phyloP scores from a whole-genome alignment of 2,888 invertebrate species.

The Gisinianus flammeolus region DNA sequence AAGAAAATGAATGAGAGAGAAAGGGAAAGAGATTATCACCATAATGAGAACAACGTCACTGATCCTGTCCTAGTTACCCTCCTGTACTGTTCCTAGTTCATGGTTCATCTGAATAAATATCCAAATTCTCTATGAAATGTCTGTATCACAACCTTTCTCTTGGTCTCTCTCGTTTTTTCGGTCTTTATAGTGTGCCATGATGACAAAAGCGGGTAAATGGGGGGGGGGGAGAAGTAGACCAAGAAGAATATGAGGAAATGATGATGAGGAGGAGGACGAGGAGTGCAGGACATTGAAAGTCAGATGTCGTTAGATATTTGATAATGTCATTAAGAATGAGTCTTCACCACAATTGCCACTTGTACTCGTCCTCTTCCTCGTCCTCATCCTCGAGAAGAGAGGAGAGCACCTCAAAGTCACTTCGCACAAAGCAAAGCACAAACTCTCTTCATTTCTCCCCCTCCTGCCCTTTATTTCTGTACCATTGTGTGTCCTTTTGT shows the following conservation, averaged over 20 bases:
- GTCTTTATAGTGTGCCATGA: no score
- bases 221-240: background rate
- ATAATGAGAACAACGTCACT: slow-evolving; percentile 8
- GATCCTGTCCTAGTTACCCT: background rate
- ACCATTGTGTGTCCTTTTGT: background rate
- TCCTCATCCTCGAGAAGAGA: no score
- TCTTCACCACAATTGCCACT: background rate
- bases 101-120: no score
- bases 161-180: no score
- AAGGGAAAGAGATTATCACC: slow-evolving; percentile 13
- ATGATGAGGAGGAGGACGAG: no score
- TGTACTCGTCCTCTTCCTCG: background rate
- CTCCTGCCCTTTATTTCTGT: background rate
- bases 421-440: background rate
- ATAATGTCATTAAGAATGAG: slow-evolving; percentile 2
- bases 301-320: slow-evolving; percentile 24
- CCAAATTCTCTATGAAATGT: no score
- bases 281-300: slow-evolving; percentile 12
- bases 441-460: background rate
- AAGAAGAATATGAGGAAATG: no score
- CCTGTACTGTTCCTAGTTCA: no score
- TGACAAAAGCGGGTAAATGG: background rate
- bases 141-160: no score
- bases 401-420: no score
- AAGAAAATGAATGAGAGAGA: background rate